Evolutionary conservation across 2,113 vertebrate genomes (phyloP).

Genomic region (Phylloscopus trochilus): DNA sequence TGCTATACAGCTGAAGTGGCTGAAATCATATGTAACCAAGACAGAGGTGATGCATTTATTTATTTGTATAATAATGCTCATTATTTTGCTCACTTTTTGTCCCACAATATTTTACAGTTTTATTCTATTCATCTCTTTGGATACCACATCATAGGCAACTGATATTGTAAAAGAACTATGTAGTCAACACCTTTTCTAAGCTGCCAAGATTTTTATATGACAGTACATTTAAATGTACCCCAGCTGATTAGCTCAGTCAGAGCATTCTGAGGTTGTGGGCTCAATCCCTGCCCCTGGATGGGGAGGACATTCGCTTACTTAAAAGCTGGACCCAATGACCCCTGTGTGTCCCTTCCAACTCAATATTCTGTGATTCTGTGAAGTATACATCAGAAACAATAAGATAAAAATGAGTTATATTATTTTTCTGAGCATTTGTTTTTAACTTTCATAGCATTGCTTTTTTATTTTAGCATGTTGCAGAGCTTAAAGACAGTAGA

Average conservation of each 20-base stretch:
- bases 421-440: background rate
- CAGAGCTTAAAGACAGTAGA: background rate
- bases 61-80: background rate
- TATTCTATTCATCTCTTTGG: background rate
- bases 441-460: accelerated
- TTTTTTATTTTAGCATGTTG: background rate
- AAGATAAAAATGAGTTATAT: background rate
- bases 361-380: background rate
- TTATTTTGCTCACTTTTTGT: background rate
- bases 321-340: background rate
- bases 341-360: background rate
- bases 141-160: background rate
- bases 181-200: background rate
- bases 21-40: background rate
- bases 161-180: background rate
- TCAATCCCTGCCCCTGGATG: background rate
- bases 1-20: background rate
- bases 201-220: background rate
- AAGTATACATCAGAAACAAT: background rate
- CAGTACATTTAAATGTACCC: background rate
- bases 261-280: background rate
- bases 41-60: background rate
- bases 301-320: background rate
- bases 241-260: background rate
- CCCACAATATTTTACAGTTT: background rate